A percentile compares a stretch with the other conserved stretches of the same genome.
These are phyloP conservation scores for Naja naja DNA, from an alignment of 2,113 vertebrate species.

Conservation along the genomic window DNA sequence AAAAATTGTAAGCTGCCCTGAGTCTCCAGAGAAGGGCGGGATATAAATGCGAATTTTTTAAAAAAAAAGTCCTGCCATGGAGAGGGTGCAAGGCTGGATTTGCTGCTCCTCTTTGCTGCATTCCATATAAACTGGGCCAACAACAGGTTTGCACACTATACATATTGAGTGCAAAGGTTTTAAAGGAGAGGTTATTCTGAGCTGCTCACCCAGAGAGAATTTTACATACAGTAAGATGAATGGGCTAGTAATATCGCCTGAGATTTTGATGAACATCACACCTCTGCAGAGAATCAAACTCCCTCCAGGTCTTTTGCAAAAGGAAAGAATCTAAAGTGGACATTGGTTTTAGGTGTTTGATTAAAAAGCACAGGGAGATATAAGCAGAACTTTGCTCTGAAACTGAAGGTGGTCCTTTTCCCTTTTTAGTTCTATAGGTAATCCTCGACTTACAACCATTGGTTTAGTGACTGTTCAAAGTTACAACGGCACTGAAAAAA, in stretches of 20 bases:
- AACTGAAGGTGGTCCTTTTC: background rate
- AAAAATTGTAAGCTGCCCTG: too few species aligned
- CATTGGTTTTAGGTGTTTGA: background rate
- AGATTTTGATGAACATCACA: background rate
- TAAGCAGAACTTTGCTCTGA: background rate
- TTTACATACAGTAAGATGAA: background rate
- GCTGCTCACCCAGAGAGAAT: background rate
- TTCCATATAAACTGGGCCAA: background rate
- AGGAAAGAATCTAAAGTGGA: background rate
- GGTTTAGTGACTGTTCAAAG: background rate
- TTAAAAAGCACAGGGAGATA: background rate
- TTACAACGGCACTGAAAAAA: background rate
- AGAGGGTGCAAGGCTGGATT: background rate
- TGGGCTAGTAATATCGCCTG: background rate
- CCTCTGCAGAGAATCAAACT: conserved; percentile 56
- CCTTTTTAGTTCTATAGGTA: background rate
- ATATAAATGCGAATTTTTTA: too few species aligned
- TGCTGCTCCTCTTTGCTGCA: background rate
- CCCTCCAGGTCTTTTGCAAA: conserved; percentile 46
- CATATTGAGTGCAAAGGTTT: background rate
- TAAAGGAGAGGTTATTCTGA: background rate
- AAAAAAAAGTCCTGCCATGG: background rate
- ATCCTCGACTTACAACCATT: background rate
- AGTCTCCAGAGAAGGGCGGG: too few species aligned
- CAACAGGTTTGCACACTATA: background rate